phyloP scores from a whole-genome alignment of 2,888 invertebrate genomes.

The Ganaspis brasiliensis region DNA sequence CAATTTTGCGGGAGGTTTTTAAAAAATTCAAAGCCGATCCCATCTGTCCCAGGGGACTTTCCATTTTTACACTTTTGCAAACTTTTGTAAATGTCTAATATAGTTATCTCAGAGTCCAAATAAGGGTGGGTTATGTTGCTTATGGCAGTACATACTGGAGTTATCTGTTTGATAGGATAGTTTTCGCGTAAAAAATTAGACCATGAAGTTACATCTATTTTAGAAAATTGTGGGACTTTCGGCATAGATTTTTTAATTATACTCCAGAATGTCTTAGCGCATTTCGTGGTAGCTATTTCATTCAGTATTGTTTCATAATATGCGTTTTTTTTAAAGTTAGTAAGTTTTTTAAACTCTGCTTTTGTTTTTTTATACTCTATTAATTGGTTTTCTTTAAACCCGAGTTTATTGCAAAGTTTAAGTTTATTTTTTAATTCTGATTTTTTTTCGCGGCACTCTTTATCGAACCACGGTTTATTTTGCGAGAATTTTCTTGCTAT shows the following conservation, averaged over 20 bases:
- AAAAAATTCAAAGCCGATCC: slow-evolving; percentile 9
- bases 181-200: not conserved
- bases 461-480: slow-evolving; percentile 28
- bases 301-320: not conserved
- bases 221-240: not conserved
- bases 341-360: slow-evolving; percentile 11
- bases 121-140: slow-evolving; percentile 2
- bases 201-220: not conserved
- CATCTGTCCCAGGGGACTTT: slow-evolving; percentile 34
- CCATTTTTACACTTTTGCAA: slow-evolving; percentile 34
- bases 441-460: slow-evolving; percentile 3
- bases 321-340: not conserved
- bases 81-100: not conserved
- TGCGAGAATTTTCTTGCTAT: not conserved
- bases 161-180: no score
- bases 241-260: slow-evolving; percentile 7
- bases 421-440: slow-evolving; percentile 1
- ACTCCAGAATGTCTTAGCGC: not conserved
- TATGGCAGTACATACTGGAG: no score
- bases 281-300: not conserved
- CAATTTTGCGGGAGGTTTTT: slow-evolving; percentile 27
- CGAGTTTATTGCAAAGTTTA: slow-evolving; percentile 1
- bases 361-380: slow-evolving; percentile 2
- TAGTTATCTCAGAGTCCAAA: not conserved
- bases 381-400: slow-evolving; percentile 3